phyloP scores from a whole-genome alignment of 2,113 vertebrate genomes.

The Zingel zingel region DNA sequence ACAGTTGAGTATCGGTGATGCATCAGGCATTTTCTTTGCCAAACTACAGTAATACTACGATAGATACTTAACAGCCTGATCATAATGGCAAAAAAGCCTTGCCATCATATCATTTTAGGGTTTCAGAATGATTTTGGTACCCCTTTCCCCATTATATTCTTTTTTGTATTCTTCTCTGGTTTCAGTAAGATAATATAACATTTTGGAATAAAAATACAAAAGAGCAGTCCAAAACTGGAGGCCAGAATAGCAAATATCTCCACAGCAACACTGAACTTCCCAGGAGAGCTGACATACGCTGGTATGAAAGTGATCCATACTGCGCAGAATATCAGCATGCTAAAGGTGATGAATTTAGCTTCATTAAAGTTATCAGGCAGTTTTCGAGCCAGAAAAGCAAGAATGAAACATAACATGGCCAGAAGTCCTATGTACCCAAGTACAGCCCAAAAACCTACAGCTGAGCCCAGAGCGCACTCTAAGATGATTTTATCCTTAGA shows the following conservation, averaged over 20 bases:
- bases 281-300: slow-evolving; percentile 83
- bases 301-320: slow-evolving; percentile 85
- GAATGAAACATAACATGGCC: slow-evolving; percentile 77
- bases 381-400: slow-evolving; percentile 81
- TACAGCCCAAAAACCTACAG: slow-evolving; percentile 81
- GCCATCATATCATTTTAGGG: not conserved
- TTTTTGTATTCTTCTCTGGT: slow-evolving; percentile 83
- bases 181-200: slow-evolving; percentile 83
- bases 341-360: slow-evolving; percentile 82
- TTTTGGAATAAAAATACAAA: slow-evolving; percentile 84
- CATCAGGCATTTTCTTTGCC: no score
- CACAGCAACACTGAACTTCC: slow-evolving; percentile 84
- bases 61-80: no score
- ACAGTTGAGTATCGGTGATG: no score
- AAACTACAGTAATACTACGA: no score
- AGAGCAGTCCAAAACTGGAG: slow-evolving; percentile 81
- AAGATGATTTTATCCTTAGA: slow-evolving; percentile 78
- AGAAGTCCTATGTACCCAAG: slow-evolving; percentile 82
- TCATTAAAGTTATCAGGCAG: slow-evolving; percentile 83
- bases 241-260: slow-evolving; percentile 86
- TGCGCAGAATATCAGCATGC: slow-evolving; percentile 83
- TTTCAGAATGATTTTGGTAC: slow-evolving; percentile 12
- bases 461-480: slow-evolving; percentile 80
- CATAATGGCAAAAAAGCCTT: no score
- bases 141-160: slow-evolving; percentile 77